A percentile compares a stretch with the other conserved stretches of the same genome.
These are phyloP conservation scores for Hydropsyche tenuis DNA, from an alignment of 1,140 invertebrate genomes.

Conservation along the genomic window DNA sequence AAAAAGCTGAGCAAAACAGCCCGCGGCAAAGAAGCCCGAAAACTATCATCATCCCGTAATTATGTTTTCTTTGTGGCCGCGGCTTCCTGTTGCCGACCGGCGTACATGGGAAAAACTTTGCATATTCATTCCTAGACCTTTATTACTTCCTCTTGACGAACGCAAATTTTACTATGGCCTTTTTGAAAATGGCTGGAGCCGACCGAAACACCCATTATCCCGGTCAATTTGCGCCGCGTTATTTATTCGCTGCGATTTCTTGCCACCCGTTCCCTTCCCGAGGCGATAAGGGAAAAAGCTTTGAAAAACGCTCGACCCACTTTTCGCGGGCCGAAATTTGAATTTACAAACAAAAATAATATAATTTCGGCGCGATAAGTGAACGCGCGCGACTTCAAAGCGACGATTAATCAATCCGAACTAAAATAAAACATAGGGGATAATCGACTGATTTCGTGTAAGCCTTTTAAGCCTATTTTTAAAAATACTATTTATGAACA, in stretches of 20 bases:
- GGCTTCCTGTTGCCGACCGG: slow-evolving; percentile 23
- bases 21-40: slow-evolving; percentile 6
- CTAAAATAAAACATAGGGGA: too few relatives aligned
- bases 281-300: background rate
- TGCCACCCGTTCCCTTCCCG: background rate
- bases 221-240: slow-evolving; percentile 5
- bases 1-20: background rate
- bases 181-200: slow-evolving; percentile 3
- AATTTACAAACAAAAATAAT: too few relatives aligned
- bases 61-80: slow-evolving; percentile 30
- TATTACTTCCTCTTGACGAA: slow-evolving; percentile 42
- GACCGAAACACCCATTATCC: slow-evolving; percentile 5
- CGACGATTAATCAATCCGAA: too few relatives aligned
- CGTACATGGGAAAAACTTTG: slow-evolving; percentile 43
- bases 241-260: slow-evolving; percentile 11
- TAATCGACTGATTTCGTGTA: too few relatives aligned
- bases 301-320: slow-evolving; percentile 7
- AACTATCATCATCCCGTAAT: slow-evolving; percentile 29
- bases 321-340: background rate
- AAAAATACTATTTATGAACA: too few relatives aligned
- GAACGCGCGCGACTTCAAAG: too few relatives aligned
- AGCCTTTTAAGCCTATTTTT: too few relatives aligned
- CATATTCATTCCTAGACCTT: slow-evolving; percentile 45
- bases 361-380: too few relatives aligned
- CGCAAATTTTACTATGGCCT: background rate